Conservation (phyloP, 2,113 vertebrate species). For the Quiscalus mexicanus region DNA sequence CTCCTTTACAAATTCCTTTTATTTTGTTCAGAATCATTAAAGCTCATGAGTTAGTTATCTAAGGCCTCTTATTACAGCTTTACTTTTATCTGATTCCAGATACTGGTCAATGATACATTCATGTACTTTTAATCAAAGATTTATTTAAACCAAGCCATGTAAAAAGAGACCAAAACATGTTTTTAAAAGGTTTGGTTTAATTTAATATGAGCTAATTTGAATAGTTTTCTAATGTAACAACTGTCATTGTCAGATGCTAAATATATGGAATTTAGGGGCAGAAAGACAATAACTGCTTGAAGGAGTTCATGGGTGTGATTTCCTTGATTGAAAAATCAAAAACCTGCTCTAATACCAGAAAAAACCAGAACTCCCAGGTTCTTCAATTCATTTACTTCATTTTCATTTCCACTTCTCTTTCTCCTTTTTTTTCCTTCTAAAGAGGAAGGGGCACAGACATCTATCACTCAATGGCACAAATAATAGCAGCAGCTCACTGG, state of each 20-base stretch:
- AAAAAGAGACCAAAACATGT: constrained; percentile 65
- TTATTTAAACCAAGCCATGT: constrained; percentile 58
- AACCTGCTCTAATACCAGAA: background rate
- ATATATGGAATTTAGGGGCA: background rate
- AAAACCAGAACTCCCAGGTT: background rate
- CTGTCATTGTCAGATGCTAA: constrained; percentile 41
- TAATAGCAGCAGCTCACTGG: background rate
- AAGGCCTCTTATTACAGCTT: constrained; percentile 87
- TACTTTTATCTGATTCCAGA: constrained; percentile 89
- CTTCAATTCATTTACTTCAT: background rate
- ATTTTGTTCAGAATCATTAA: constrained; percentile 85
- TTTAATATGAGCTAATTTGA: constrained; percentile 65
- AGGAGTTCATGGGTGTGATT: background rate
- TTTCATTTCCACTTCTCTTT: background rate
- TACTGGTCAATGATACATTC: constrained; percentile 83
- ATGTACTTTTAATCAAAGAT: constrained; percentile 79
- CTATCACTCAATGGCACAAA: background rate
- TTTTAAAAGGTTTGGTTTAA: constrained; percentile 65
- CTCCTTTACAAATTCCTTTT: constrained; percentile 88
- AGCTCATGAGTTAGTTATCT: constrained; percentile 85
- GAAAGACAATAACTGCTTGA: background rate
- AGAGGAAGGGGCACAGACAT: background rate
- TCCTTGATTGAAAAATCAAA: background rate
- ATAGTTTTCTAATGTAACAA: constrained; percentile 38
- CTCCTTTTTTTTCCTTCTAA: background rate